Evolutionary conservation across 2,888 invertebrate genomes (phyloP), one percentile per base, ranked within the genome.

Genomic region (Pyrgus malvae): DNA sequence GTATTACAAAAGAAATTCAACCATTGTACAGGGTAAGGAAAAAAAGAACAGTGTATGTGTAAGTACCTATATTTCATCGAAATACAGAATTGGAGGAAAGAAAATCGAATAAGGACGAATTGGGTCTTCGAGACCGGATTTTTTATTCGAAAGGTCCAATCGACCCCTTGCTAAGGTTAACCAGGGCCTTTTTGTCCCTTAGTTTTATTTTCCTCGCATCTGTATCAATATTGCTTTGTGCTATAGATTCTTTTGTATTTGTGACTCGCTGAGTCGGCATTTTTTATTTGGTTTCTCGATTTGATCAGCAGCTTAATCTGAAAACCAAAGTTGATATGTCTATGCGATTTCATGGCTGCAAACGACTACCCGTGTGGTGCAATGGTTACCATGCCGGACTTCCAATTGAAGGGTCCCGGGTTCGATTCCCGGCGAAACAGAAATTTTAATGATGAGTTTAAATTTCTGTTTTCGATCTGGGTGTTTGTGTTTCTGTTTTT

Each of bases 191-290:
- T 48, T 48, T n/a, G 51, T 44, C 44, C 51, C 27, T 44, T 42
- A 35, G 51, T 51, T 51, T 51, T 51, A 51, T 51, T 42, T 33
- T 19, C 9, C 27, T 14, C 27, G 12, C 51, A 51, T 51, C 51
- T 44, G 51, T 51, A 44, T 25, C 51, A 44, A 51, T 44, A 51
- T 44, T 50, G 33, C 42, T 50, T 17, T 33, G 42, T 35, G 23
- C 17, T 6, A 8, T 16, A 14, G 33, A 45, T 45, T 31, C 21
- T 8, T 19, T 7, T 17, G 11, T 14, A 38, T 19, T 38, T 21
- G 19, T 11, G 11, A 38, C 9, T n/a, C 19, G 38, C 16, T 16
- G 17, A 38, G 17, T 33, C 12, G 19, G 48, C 12, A 8, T 17
- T 35, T 11, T 42, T 48, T 38, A 40, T 17, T 8, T 35, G 8